Evolutionary conservation across 2,888 invertebrate genomes (phyloP).

Genomic region (Biston stratarius): DNA sequence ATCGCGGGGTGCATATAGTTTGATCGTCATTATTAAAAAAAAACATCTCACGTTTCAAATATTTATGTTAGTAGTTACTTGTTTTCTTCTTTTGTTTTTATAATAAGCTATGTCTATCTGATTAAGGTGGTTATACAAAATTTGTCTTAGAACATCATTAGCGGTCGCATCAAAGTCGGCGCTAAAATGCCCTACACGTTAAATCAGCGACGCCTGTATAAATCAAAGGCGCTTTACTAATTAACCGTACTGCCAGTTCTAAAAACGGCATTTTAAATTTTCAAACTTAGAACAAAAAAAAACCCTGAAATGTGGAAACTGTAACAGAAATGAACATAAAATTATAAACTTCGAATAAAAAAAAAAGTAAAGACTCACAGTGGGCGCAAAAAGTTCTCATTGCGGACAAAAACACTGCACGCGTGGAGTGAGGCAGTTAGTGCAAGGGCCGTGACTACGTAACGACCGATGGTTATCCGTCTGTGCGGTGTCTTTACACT

Average conservation of each 20-base stretch:
- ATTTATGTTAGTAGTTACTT: not conserved
- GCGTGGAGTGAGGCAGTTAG: slow-evolving; percentile 78
- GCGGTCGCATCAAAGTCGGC: slow-evolving; percentile 66
- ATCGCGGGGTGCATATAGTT: too few species aligned
- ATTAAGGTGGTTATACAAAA: slow-evolving; percentile 9
- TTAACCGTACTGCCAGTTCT: slow-evolving; percentile 52
- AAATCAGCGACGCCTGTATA: slow-evolving; percentile 60
- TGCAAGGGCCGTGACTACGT: slow-evolving; percentile 79
- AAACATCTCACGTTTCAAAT: too few species aligned
- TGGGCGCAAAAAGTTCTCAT: slow-evolving; percentile 54
- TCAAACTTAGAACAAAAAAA: slow-evolving; percentile 52
- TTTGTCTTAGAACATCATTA: slow-evolving; percentile 48
- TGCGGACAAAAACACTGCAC: slow-evolving; percentile 63
- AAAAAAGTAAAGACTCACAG: slow-evolving; percentile 52
- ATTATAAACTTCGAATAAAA: slow-evolving; percentile 53
- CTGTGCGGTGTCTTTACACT: slow-evolving; percentile 46
- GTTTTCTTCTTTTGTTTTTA: not conserved
- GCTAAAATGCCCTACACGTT: slow-evolving; percentile 65
- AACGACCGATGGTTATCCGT: slow-evolving; percentile 82
- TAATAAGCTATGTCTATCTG: not conserved
- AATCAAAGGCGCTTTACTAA: slow-evolving; percentile 77
- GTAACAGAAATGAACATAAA: slow-evolving; percentile 54
- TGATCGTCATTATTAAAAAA: too few species aligned
- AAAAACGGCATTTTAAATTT: slow-evolving; percentile 50
- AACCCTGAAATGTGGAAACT: slow-evolving; percentile 50